A percentile compares a stretch with the other conserved stretches of the same genome.
Conservation (phyloP, 2,113 vertebrate species). For the Calidris pugnax region DNA sequence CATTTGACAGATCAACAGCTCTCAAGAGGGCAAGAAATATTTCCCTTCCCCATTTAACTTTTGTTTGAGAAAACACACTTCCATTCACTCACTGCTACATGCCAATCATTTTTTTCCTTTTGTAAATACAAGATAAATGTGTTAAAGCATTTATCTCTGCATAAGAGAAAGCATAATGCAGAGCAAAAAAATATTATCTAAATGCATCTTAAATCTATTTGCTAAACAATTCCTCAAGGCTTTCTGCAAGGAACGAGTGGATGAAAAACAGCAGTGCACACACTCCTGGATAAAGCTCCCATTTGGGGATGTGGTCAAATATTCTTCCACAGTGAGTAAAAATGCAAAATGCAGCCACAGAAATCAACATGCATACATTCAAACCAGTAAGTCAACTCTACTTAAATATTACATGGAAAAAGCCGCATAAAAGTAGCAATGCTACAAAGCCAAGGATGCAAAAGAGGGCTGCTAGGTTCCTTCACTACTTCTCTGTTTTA, state of each 20-base stretch:
- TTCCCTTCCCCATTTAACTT: slow-evolving; percentile 4
- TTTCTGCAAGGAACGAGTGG: not conserved
- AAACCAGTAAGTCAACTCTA: not conserved
- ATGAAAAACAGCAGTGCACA: not conserved
- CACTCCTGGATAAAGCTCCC: not conserved
- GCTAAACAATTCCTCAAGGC: not conserved
- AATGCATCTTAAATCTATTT: not conserved
- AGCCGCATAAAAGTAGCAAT: not conserved
- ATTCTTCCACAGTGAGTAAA: not conserved
- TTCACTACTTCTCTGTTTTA: not conserved
- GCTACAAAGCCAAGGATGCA: not conserved
- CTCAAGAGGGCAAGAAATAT: not conserved
- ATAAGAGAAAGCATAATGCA: not conserved
- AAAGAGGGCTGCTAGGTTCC: not conserved
- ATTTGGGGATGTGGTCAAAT: not conserved
- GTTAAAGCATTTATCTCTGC: not conserved
- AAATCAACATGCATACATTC: not conserved
- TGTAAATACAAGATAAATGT: not conserved
- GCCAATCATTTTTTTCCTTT: not conserved
- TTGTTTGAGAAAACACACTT: slow-evolving; percentile 6
- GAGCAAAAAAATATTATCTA: not conserved
- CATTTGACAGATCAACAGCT: not conserved
- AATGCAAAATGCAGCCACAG: not conserved
- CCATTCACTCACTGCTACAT: not conserved
- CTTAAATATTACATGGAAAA: not conserved